Evolutionary conservation across 2,888 invertebrate genomes (phyloP).

Genomic region (Sepiola atlantica): DNA sequence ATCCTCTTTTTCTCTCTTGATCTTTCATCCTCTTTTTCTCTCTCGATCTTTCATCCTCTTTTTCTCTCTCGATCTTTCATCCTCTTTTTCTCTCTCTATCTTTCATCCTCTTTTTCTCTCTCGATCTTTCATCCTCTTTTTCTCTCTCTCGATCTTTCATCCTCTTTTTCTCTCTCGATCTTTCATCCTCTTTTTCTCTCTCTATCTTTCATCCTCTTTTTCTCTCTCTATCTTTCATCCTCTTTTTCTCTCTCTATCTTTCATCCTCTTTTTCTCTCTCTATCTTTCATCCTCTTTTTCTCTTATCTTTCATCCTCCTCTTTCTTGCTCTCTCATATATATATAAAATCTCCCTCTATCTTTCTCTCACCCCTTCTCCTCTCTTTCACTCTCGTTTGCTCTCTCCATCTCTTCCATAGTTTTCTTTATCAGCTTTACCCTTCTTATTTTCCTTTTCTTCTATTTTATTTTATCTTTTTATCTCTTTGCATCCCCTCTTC

Average conservation of each 20-base stretch:
- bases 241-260: not conserved
- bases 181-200: not conserved
- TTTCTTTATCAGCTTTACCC: not conserved
- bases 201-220: not conserved
- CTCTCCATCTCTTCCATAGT: not conserved
- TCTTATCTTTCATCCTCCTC: too few species aligned
- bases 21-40: not conserved
- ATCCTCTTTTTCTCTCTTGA: too few species aligned
- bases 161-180: not conserved
- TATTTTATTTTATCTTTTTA: not conserved
- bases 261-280: not conserved
- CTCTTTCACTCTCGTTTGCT: not conserved
- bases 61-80: not conserved
- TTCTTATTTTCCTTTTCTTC: not conserved
- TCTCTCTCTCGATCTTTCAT: not conserved
- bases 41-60: not conserved
- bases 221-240: too few species aligned
- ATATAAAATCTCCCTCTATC: not conserved
- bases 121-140: not conserved
- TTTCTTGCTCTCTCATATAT: too few species aligned
- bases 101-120: not conserved
- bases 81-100: not conserved
- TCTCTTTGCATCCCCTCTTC: not conserved
- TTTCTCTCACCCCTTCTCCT: not conserved
- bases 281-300: not conserved